Evolutionary conservation across 2,888 invertebrate species (phyloP).

Genomic region (Drosophila incognita): DNA sequence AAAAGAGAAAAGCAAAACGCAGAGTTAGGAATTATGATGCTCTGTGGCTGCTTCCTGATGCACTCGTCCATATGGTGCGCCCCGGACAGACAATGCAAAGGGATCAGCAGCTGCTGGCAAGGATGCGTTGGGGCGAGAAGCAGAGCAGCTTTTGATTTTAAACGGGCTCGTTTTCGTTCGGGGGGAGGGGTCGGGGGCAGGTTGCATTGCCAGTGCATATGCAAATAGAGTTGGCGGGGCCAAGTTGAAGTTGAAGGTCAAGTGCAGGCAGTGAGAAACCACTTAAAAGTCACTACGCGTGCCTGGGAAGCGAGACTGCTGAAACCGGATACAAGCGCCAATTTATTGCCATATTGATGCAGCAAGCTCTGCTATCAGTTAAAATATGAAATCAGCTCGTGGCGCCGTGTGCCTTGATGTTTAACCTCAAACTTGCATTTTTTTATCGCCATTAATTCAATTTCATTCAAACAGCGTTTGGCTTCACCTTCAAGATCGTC

Average conservation of each 20-base stretch:
- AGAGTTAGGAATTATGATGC: conserved; percentile 48
- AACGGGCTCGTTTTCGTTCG: conserved; percentile 39
- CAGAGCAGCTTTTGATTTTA: conserved; percentile 41
- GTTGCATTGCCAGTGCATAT: conserved; percentile 48
- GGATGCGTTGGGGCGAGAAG: conserved; percentile 22
- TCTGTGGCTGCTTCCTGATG: conserved; percentile 60
- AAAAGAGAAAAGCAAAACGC: background rate
- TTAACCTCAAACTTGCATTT: conserved; percentile 18
- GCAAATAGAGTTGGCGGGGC: conserved; percentile 21
- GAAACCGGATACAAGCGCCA: conserved; percentile 42
- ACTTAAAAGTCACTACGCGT: conserved; percentile 66
- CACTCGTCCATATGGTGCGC: conserved; percentile 63
- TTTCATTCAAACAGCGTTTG: conserved; percentile 6
- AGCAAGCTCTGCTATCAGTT: conserved; percentile 57
- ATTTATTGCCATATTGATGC: conserved; percentile 71
- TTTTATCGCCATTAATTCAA: conserved; percentile 28
- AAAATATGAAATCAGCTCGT: conserved; percentile 65
- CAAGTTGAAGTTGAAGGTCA: conserved; percentile 73
- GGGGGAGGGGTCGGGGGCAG: conserved; percentile 8
- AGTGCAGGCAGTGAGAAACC: conserved; percentile 56
- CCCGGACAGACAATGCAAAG: conserved; percentile 38
- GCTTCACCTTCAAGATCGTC: background rate
- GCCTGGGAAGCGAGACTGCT: conserved; percentile 23
- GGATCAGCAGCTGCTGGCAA: conserved; percentile 47
- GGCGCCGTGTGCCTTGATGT: conserved; percentile 2